phyloP scores from a whole-genome alignment of 2,113 vertebrate genomes.

The Cercocebus atys region DNA sequence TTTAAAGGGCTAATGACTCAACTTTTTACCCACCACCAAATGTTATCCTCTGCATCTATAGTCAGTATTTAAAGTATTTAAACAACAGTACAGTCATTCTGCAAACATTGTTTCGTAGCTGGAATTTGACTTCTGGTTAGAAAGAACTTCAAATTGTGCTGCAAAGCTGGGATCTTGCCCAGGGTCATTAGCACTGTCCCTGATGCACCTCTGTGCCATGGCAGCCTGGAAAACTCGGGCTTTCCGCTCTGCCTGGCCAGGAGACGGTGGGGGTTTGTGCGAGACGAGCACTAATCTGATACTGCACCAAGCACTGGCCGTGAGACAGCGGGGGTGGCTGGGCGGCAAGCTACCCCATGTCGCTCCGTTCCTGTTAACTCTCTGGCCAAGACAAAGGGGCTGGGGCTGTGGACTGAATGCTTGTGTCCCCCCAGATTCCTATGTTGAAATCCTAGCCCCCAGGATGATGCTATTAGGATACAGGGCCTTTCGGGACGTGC shows the following conservation, averaged over 20 bases:
- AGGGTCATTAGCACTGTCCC: no score
- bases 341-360: accelerated
- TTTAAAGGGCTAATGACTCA: not conserved
- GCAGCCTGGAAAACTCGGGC: not conserved
- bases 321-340: no score
- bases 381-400: not conserved
- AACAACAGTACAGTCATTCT: not conserved
- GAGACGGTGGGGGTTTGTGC: no score
- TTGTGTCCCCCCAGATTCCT: not conserved
- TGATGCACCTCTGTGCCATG: no score
- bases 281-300: no score
- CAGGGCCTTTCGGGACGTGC: not conserved
- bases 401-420: no score
- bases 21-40: not conserved
- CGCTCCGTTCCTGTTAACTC: no score
- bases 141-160: not conserved
- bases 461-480: not conserved
- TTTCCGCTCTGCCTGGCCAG: not conserved
- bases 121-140: not conserved
- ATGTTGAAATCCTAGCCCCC: not conserved
- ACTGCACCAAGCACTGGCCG: not conserved
- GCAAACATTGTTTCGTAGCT: not conserved
- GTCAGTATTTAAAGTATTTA: not conserved
- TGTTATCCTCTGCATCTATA: not conserved
- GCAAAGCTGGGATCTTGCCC: not conserved